These are phyloP conservation scores for Abrostola tripartita DNA, from an alignment of 2,888 invertebrate species.

Conservation along the genomic window DNA sequence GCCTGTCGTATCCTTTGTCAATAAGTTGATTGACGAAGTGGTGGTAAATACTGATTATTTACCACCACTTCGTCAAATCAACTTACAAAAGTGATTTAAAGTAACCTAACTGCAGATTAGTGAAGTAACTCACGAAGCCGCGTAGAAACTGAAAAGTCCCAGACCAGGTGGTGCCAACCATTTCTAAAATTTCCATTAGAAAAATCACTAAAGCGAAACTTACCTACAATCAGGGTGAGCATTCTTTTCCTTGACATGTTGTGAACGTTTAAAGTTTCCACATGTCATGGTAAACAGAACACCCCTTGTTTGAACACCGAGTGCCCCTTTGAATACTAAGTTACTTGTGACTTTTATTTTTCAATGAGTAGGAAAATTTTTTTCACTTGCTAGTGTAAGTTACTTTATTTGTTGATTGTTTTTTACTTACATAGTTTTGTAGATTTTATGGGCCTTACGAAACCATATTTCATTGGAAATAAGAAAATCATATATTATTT, in stretches of 20 bases:
- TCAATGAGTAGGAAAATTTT: slow-evolving; percentile 35
- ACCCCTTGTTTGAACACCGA: slow-evolving; percentile 53
- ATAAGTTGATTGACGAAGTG: too few species aligned
- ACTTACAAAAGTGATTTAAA: too few species aligned
- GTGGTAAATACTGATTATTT: too few species aligned
- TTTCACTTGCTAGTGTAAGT: slow-evolving; percentile 13
- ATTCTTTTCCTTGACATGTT: slow-evolving; percentile 47
- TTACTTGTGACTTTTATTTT: slow-evolving; percentile 40
- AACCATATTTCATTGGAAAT: background rate
- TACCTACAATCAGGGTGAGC: background rate
- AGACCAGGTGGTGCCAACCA: background rate
- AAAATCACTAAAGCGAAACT: slow-evolving; percentile 4
- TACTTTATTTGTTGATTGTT: background rate
- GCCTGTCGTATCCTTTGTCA: too few species aligned
- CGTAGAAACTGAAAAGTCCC: too few species aligned
- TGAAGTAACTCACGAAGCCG: too few species aligned
- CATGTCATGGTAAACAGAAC: slow-evolving; percentile 49
- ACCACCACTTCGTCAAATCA: too few species aligned
- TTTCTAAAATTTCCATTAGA: slow-evolving; percentile 1
- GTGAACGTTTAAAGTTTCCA: slow-evolving; percentile 42
- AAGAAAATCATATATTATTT: background rate
- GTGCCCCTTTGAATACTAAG: slow-evolving; percentile 57
- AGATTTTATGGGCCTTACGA: background rate
- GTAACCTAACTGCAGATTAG: too few species aligned
- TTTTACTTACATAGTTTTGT: background rate